Evolutionary conservation across 2,797 vertebrate species (phyloP).

Genomic region (Crax fasciolata): DNA sequence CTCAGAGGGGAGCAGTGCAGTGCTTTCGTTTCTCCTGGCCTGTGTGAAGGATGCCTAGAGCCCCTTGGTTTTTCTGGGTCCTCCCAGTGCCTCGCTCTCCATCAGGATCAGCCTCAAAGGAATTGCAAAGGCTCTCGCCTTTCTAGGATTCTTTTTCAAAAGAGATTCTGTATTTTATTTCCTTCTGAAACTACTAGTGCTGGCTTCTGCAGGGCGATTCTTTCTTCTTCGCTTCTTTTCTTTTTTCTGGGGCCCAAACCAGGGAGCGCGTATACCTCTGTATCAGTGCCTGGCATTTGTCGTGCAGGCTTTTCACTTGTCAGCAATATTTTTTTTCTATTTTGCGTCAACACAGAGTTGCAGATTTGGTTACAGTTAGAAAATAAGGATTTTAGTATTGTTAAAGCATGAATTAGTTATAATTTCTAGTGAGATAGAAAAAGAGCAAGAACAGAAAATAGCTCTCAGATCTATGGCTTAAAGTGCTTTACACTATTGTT

Average conservation of each 20-base stretch:
- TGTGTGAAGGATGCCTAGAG: neutral
- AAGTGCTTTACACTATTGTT: neutral
- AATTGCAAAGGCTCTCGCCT: neutral
- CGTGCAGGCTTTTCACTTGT: neutral
- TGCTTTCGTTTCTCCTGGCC: neutral
- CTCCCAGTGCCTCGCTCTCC: neutral
- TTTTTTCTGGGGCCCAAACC: neutral
- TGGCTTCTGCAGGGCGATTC: neutral
- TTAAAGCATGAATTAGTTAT: neutral
- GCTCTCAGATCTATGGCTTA: neutral
- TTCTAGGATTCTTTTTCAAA: neutral
- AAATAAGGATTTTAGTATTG: neutral
- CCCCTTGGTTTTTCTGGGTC: neutral
- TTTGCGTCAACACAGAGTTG: neutral
- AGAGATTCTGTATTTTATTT: neutral
- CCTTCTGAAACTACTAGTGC: neutral
- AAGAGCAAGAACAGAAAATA: slow-evolving; percentile 1
- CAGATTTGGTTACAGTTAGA: slow-evolving; percentile 7
- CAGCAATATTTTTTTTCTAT: neutral
- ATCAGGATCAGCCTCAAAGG: neutral
- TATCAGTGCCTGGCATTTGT: neutral
- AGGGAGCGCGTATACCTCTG: neutral
- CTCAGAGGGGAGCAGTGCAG: fast-evolving
- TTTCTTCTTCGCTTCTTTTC: neutral
- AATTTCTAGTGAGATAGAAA: neutral